A percentile compares a stretch with the other conserved stretches of the same genome.
Evolutionary conservation across 1,140 invertebrate species (phyloP).

Genomic region (Zaprionus camerounensis): DNA sequence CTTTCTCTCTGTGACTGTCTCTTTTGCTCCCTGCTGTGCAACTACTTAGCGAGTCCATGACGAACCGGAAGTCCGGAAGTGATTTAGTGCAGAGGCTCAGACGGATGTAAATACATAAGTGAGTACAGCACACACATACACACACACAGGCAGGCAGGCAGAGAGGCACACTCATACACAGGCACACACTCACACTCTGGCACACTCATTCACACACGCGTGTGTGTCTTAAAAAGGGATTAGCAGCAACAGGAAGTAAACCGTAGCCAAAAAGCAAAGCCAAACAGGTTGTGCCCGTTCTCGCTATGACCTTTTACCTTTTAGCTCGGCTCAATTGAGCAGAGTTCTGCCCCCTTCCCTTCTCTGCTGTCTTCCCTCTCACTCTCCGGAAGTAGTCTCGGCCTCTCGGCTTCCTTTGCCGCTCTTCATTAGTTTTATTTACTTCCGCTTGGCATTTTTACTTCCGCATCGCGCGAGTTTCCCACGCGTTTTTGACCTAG

Average conservation of each 20-base stretch:
- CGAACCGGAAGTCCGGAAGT: constrained; percentile 81
- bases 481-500: constrained; percentile 73
- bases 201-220: not conserved
- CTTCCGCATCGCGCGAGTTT: constrained; percentile 51
- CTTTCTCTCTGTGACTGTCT: not conserved
- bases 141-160: constrained; percentile 27
- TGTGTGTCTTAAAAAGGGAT: not conserved
- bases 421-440: constrained; percentile 77
- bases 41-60: constrained; percentile 39
- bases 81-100: constrained; percentile 72
- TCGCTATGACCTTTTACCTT: constrained; percentile 20
- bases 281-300: constrained; percentile 60
- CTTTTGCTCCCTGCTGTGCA: not conserved
- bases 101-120: constrained; percentile 75
- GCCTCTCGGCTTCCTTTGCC: constrained; percentile 47
- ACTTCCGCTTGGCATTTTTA: constrained; percentile 64
- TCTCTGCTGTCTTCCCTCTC: constrained; percentile 10
- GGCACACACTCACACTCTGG: not conserved
- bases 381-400: constrained; percentile 56
- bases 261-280: constrained; percentile 66
- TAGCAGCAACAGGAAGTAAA: constrained; percentile 55
- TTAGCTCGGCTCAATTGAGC: constrained; percentile 23
- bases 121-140: constrained; percentile 41
- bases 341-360: constrained; percentile 11
- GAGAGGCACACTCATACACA: constrained; percentile 6